Conservation (phyloP, 2,888 invertebrate genomes). For the Epinotia demarniana region DNA sequence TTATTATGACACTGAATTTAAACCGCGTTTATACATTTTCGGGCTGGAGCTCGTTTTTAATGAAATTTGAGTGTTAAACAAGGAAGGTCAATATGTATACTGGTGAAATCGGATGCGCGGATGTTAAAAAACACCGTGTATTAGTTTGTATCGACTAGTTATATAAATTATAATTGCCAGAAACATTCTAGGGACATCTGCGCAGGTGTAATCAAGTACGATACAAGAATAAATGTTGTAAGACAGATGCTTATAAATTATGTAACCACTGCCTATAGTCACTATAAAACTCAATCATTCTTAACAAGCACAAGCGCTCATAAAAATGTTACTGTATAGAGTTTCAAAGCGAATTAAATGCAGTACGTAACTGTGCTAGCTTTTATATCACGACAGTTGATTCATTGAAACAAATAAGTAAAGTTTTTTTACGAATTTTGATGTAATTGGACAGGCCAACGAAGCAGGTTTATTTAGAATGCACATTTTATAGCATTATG, state of each 20-base stretch:
- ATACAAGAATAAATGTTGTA: neutral
- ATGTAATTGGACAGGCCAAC: neutral
- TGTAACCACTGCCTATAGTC: neutral
- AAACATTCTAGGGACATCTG: neutral
- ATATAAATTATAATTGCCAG: neutral
- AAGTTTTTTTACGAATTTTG: neutral
- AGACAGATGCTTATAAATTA: conserved; percentile 3
- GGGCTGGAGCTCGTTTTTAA: no score
- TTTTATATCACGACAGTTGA: neutral
- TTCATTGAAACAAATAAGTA: neutral
- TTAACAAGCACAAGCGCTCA: conserved; percentile 7
- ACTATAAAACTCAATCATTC: neutral
- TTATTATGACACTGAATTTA: no score
- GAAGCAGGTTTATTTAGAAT: neutral
- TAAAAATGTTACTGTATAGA: neutral
- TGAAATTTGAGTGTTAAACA: no score
- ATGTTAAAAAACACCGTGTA: no score
- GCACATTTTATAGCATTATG: neutral
- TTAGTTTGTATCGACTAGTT: neutral
- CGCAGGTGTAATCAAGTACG: neutral
- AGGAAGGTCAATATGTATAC: no score
- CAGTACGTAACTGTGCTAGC: neutral
- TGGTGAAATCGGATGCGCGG: no score
- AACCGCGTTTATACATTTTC: no score
- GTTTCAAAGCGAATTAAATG: neutral